Evolutionary conservation across 2,113 vertebrate genomes (phyloP).

Genomic region (Gobius niger): DNA sequence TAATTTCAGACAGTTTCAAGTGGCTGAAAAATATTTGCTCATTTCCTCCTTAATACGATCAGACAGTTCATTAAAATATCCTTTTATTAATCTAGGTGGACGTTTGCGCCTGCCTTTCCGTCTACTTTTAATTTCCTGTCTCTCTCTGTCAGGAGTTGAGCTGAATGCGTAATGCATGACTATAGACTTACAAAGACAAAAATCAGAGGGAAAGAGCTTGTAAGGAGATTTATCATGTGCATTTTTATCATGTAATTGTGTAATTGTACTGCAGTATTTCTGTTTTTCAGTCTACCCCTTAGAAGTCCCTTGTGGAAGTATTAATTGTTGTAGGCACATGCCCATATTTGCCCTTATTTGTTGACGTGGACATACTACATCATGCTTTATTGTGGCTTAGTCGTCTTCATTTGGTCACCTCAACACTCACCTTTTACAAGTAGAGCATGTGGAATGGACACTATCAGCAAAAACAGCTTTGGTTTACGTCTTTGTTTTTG

Average conservation of each 20-base stretch:
- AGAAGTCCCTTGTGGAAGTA: not conserved
- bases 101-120: slow-evolving; percentile 35
- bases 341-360: too few relatives aligned
- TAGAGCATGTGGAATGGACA: too few relatives aligned
- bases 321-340: too few relatives aligned
- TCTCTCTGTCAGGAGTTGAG: slow-evolving; percentile 30
- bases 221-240: slow-evolving; percentile 36
- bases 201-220: slow-evolving; percentile 5
- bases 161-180: slow-evolving; percentile 51
- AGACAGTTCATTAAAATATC: slow-evolving; percentile 54
- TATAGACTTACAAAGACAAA: slow-evolving; percentile 13
- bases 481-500: too few relatives aligned
- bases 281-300: not conserved
- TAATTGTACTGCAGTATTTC: not conserved
- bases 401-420: too few relatives aligned
- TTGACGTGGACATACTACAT: too few relatives aligned
- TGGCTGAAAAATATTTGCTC: slow-evolving; percentile 44
- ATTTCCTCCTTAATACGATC: slow-evolving; percentile 51
- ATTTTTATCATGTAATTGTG: slow-evolving; percentile 16
- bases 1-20: slow-evolving; percentile 40
- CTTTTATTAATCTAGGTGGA: slow-evolving; percentile 34
- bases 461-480: too few relatives aligned
- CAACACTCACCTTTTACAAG: too few relatives aligned
- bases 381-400: too few relatives aligned
- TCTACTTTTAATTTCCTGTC: slow-evolving; percentile 56